Percentiles rank a stretch among this genome's conserved stretches.
Conservation (phyloP, 2,888 invertebrate species). For the Xylota segnis region DNA sequence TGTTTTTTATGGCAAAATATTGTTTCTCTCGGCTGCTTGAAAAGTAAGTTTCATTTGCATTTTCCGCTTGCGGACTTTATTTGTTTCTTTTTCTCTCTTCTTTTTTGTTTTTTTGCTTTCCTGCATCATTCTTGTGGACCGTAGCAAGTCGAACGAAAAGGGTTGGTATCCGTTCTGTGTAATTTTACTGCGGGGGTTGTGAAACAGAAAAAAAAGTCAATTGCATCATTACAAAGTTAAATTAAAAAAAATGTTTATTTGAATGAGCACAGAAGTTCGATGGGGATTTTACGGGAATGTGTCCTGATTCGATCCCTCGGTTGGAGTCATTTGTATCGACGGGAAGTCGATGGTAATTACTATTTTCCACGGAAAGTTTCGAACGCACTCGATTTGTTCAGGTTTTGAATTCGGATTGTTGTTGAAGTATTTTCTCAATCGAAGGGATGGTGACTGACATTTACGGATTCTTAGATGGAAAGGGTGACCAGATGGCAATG, state of each 20-base stretch:
- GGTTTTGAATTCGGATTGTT: too few species aligned
- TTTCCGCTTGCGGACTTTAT: constrained; percentile 47
- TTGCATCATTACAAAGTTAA: constrained; percentile 74
- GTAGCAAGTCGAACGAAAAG: constrained; percentile 30
- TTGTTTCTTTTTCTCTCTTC: not conserved
- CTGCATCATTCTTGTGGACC: constrained; percentile 20
- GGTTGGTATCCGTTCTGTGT: constrained; percentile 19
- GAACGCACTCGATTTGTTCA: not conserved
- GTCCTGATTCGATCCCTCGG: constrained; percentile 1
- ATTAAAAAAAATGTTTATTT: constrained; percentile 64
- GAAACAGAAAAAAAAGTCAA: constrained; percentile 63
- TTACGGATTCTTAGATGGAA: too few species aligned
- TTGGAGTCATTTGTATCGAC: constrained; percentile 40
- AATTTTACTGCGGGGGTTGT: constrained; percentile 39
- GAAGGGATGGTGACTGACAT: too few species aligned
- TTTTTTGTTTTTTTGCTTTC: too few species aligned
- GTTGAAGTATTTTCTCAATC: too few species aligned
- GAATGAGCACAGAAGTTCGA: constrained; percentile 47
- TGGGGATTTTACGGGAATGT: constrained; percentile 13
- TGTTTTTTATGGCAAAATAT: constrained; percentile 47
- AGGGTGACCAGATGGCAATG: too few species aligned
- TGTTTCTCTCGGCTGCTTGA: constrained; percentile 61
- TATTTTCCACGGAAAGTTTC: not conserved
- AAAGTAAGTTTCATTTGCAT: constrained; percentile 68
- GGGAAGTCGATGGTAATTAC: constrained; percentile 34